Percentiles rank a stretch among this genome's conserved stretches.
phyloP scores from a whole-genome alignment of 2,797 vertebrate genomes.

The Anabas testudineus region DNA sequence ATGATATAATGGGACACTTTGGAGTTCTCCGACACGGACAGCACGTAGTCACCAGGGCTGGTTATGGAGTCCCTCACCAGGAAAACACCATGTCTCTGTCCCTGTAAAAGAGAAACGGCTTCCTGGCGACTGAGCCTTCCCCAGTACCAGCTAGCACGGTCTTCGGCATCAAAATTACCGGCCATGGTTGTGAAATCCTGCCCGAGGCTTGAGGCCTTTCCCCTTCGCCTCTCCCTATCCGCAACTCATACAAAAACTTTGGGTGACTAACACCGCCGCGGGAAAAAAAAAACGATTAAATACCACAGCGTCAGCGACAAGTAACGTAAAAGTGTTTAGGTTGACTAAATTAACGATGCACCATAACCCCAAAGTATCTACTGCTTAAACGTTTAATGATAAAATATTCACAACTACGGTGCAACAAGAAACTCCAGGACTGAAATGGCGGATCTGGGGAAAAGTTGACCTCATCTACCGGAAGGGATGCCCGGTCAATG shows the following conservation, averaged over 20 bases:
- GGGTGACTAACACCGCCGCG: slow-evolving; percentile 47
- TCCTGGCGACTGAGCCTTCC: slow-evolving; percentile 89
- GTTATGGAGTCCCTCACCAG: slow-evolving; percentile 93
- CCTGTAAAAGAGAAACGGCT: slow-evolving; percentile 89
- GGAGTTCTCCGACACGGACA: slow-evolving; percentile 94
- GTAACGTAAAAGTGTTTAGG: background rate
- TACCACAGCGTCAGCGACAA: background rate
- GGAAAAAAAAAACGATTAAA: slow-evolving; percentile 19
- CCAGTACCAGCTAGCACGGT: slow-evolving; percentile 93
- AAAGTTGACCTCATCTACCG: slow-evolving; percentile 84
- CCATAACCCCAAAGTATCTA: too few species aligned
- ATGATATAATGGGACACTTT: slow-evolving; percentile 96
- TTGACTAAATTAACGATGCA: background rate
- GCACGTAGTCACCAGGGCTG: slow-evolving; percentile 93
- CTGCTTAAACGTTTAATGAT: background rate
- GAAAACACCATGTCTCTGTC: slow-evolving; percentile 93
- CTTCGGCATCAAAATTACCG: slow-evolving; percentile 93
- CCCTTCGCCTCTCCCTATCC: slow-evolving; percentile 73
- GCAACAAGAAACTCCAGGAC: slow-evolving; percentile 72
- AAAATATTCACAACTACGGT: slow-evolving; percentile 56
- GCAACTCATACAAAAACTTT: slow-evolving; percentile 83
- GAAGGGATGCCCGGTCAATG: slow-evolving; percentile 76
- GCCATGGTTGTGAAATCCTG: slow-evolving; percentile 85
- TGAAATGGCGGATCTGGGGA: slow-evolving; percentile 84
- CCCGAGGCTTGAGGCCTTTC: slow-evolving; percentile 77